Base-by-base conservation (phyloP, 2,888 invertebrate genomes). In the Hirtodrosophila cameraria region DNA sequence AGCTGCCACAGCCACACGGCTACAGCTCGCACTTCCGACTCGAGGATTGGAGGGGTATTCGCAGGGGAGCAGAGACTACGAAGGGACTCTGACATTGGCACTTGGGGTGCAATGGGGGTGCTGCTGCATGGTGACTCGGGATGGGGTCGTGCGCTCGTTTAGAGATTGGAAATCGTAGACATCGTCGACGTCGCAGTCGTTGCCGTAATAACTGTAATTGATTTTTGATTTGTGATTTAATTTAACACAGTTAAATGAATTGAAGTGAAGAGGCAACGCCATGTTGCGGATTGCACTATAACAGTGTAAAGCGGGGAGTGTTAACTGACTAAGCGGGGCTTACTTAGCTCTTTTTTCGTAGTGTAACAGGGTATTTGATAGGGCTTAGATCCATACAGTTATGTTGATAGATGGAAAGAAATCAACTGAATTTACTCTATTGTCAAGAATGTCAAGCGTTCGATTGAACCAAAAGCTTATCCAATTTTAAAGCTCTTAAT, bases 151-250 rank as follows among this genome's bases (percentile, higher is more conserved):
- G 63, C 57, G 67, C 78, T 78, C 81, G 81, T 81, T 81, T 81
- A 76, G 75, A 83, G 83, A 87, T 85, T 82, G 84, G 50, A 80
- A 84, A 79, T 87, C 81, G 75, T 65, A 81, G 81, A 84, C 84
- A 79, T 67, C 66, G 62, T 71, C 77, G 76, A 67, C 50, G 69
- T 62, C 71, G 72, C 54, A 60, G 75, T 71, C 79, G 80, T 74
- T 71, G 76, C 61, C 76, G 79, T 77, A 82, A 87, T 85, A 88
- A 83, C 66, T 75, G 89, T 89, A 89, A 89, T 89, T 89, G 90
- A 89, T 89, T 89, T 89, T 89, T 89, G 89, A 89, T 89, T 89
- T 89, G 89, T 89, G 88, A 89, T 89, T 89, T 89, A 89, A 89
- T 89, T 89, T 88, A 78, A 86, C 81, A 79, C 77, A 80, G 79